Conservation (phyloP, 2,888 invertebrate species). For the Drepana falcataria region DNA sequence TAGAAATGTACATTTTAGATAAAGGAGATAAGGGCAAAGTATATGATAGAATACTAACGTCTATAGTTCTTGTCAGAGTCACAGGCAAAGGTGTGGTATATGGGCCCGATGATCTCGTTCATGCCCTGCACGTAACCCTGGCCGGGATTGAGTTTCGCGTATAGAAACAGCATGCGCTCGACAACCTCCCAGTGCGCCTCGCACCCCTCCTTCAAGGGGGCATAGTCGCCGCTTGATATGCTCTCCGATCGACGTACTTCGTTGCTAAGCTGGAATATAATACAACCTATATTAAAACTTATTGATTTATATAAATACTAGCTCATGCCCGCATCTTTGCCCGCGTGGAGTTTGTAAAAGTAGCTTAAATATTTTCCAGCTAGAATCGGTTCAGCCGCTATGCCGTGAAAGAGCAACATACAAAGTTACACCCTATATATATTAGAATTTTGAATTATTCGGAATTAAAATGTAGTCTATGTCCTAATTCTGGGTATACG, state of each 20-base stretch:
- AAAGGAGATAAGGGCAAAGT: background rate
- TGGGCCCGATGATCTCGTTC: slow-evolving; percentile 99
- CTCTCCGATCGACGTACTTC: slow-evolving; percentile 82
- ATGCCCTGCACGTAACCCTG: slow-evolving; percentile 98
- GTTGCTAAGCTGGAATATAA: slow-evolving; percentile 78
- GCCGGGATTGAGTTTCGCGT: slow-evolving; percentile 98
- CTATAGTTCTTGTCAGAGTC: slow-evolving; percentile 89
- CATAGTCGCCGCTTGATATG: slow-evolving; percentile 80
- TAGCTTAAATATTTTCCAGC: too few relatives aligned
- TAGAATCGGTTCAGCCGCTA: too few relatives aligned
- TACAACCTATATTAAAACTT: too few relatives aligned
- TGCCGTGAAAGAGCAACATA: too few relatives aligned
- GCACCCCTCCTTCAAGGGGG: slow-evolving; percentile 90
- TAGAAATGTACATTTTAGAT: too few relatives aligned
- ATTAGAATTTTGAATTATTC: too few relatives aligned
- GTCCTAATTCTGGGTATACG: too few relatives aligned
- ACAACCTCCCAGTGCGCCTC: slow-evolving; percentile 99
- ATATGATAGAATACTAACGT: slow-evolving; percentile 72
- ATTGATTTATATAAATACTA: too few relatives aligned
- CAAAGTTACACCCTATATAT: too few relatives aligned
- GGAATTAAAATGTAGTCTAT: too few relatives aligned
- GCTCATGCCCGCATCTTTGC: too few relatives aligned
- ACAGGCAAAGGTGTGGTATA: slow-evolving; percentile 97
- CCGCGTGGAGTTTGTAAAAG: too few relatives aligned
- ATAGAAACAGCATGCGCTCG: slow-evolving; percentile 96